phyloP scores from a whole-genome alignment of 1,140 invertebrate genomes.

The Drosophila tropicalis region DNA sequence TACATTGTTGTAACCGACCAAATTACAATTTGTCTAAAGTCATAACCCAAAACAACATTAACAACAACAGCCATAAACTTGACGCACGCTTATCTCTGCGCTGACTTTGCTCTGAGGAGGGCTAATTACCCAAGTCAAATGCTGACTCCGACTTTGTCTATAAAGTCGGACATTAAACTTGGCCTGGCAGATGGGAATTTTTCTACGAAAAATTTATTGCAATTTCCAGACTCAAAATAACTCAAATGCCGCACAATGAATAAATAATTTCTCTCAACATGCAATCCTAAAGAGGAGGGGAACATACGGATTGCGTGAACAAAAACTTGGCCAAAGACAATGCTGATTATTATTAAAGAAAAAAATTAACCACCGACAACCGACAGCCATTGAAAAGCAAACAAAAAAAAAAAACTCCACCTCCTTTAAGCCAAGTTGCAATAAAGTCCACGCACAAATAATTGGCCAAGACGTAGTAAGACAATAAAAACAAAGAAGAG shows the following conservation, averaged over 20 bases:
- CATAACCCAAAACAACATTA: not conserved
- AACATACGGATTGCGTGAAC: slow-evolving; percentile 61
- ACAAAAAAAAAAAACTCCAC: not conserved
- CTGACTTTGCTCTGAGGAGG: slow-evolving; percentile 10
- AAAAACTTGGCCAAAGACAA: slow-evolving; percentile 33
- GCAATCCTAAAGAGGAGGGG: slow-evolving; percentile 49
- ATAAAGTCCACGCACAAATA: slow-evolving; percentile 2
- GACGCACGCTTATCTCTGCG: slow-evolving; percentile 24
- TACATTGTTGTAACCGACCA: slow-evolving; percentile 6
- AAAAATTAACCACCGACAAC: not conserved
- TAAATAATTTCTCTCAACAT: slow-evolving; percentile 68
- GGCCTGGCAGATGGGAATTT: slow-evolving; percentile 66
- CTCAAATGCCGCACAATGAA: slow-evolving; percentile 71
- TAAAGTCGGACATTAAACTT: slow-evolving; percentile 74
- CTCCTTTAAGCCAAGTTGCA: not conserved
- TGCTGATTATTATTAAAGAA: slow-evolving; percentile 6
- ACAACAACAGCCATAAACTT: slow-evolving; percentile 30
- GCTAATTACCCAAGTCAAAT: slow-evolving; percentile 58
- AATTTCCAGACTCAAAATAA: slow-evolving; percentile 66
- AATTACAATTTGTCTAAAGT: slow-evolving; percentile 13
- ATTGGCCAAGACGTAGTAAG: not conserved
- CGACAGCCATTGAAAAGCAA: not conserved
- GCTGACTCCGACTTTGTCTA: slow-evolving; percentile 21
- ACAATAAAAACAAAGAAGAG: too few relatives aligned
- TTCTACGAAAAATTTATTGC: slow-evolving; percentile 56